Evolutionary conservation across 2,797 vertebrate genomes (phyloP).

Genomic region (Anguilla anguilla): DNA sequence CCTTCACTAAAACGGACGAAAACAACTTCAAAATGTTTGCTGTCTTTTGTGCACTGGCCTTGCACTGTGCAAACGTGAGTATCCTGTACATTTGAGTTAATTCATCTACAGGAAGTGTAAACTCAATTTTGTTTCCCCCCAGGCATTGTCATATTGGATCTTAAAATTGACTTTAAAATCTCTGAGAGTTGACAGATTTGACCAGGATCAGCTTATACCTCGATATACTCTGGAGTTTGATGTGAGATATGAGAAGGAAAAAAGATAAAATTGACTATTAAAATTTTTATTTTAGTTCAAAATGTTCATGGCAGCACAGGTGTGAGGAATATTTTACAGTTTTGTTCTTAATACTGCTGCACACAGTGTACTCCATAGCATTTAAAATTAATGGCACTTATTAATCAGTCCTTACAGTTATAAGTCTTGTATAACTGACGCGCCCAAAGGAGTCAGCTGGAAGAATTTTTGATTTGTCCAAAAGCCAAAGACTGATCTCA

Average conservation of each 20-base stretch:
- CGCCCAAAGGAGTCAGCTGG: neutral
- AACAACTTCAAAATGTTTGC: constrained; percentile 99
- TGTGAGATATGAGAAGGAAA: neutral
- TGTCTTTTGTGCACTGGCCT: constrained; percentile 98
- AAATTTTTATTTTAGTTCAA: neutral
- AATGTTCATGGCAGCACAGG: constrained; percentile 1
- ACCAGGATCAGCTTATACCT: neutral
- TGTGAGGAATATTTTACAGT: neutral
- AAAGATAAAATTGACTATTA: neutral
- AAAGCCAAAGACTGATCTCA: neutral
- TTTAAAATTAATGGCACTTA: neutral
- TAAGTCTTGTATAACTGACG: neutral
- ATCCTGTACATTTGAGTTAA: neutral
- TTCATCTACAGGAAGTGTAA: neutral
- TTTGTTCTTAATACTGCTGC: neutral
- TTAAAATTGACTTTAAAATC: neutral
- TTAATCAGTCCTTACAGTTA: neutral
- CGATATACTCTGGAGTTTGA: neutral
- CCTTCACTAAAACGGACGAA: constrained; percentile 99
- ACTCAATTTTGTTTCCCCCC: neutral
- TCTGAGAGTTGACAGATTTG: neutral
- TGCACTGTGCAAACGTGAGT: constrained; percentile 99
- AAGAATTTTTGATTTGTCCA: neutral
- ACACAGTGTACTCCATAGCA: neutral
- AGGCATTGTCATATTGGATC: neutral